Evolutionary conservation across 2,888 invertebrate genomes (phyloP), one percentile per base, ranked within the genome.

Genomic region (Platerodrilus igneus): DNA sequence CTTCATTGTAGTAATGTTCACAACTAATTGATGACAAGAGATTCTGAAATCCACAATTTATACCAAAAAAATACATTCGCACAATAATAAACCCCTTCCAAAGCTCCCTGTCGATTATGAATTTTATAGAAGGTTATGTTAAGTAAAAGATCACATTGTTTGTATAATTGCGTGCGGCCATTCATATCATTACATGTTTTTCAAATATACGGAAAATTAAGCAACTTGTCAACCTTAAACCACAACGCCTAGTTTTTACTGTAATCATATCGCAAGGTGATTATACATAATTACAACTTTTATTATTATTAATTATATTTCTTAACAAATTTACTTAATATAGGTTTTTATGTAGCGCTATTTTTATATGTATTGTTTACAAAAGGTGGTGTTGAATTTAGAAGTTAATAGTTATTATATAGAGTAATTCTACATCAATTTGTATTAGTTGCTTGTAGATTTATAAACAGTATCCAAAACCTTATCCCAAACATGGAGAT

Each of bases 131-230:
- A 54, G 54, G 54, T 53, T 52, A 53, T 47, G 45, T 50, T 54
- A 53, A 56, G 53, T 50, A 49, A 42, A 40, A 41, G 40, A 51
- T 43, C 42, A 50, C 47, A 45, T 41, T 43, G 43, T 43, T 38
- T 37, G 37, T 44, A 45, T 52, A 48, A 48, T 54, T 48, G 55
- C 53, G 55, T 56, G 56, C 30, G 37, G 37, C 45, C 41, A 38
- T 23, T 40, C 41, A 37, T 32, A 38, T 43, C 40, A 44, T 45
- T 41, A 46, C 9, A 16, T 26, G 27, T 33, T 35, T 35, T 43
- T 41, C 38, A 27, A 39, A 43, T 31, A 35, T 36, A 19, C 18
- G 14, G n/a, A 44, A 38, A 39, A 44, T 44, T 40, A 28, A 32
- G 28, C 25, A 36, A 40, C 31, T 13, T 33, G 21, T 19, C 37